These are phyloP conservation scores for Percopsis transmontana DNA, from an alignment of 2,113 vertebrate species.

Conservation along the genomic window DNA sequence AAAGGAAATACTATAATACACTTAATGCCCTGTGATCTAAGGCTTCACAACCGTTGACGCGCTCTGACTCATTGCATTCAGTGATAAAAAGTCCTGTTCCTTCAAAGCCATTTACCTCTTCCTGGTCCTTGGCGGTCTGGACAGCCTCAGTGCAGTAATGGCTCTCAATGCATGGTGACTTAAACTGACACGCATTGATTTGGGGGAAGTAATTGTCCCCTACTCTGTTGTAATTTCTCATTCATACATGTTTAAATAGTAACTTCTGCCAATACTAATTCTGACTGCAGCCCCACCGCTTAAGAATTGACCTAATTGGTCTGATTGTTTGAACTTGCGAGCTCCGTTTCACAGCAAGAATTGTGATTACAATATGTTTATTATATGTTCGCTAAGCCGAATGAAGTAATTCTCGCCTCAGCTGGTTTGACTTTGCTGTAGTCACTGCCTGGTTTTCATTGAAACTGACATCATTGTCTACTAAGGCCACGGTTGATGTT, in stretches of 20 bases:
- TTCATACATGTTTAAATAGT: slow-evolving; percentile 74
- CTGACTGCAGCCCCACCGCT: slow-evolving; percentile 37
- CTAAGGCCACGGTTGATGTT: slow-evolving; percentile 26
- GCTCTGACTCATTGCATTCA: slow-evolving; percentile 24
- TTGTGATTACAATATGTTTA: slow-evolving; percentile 36
- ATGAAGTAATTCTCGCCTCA: slow-evolving; percentile 44
- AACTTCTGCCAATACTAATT: slow-evolving; percentile 68
- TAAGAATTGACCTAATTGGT: slow-evolving; percentile 60
- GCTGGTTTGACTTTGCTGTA: slow-evolving; percentile 15
- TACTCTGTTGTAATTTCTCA: slow-evolving; percentile 73
- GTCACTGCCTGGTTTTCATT: slow-evolving; percentile 35
- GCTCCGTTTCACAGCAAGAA: slow-evolving; percentile 6
- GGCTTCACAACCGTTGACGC: slow-evolving; percentile 27
- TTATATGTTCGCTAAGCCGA: slow-evolving; percentile 42
- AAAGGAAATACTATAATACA: too few species aligned
- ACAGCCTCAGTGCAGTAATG: slow-evolving; percentile 48
- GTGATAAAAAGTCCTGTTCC: slow-evolving; percentile 37
- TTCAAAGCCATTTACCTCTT: slow-evolving; percentile 60
- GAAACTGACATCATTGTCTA: slow-evolving; percentile 60
- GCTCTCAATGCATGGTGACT: slow-evolving; percentile 68
- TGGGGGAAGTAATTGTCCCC: slow-evolving; percentile 68
- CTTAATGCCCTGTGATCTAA: slow-evolving; percentile 6
- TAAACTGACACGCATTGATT: slow-evolving; percentile 69
- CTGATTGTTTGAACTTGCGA: slow-evolving; percentile 19
- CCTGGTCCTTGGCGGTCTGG: slow-evolving; percentile 28